Conservation (phyloP, 2,113 vertebrate genomes). For the Platanista minor region DNA sequence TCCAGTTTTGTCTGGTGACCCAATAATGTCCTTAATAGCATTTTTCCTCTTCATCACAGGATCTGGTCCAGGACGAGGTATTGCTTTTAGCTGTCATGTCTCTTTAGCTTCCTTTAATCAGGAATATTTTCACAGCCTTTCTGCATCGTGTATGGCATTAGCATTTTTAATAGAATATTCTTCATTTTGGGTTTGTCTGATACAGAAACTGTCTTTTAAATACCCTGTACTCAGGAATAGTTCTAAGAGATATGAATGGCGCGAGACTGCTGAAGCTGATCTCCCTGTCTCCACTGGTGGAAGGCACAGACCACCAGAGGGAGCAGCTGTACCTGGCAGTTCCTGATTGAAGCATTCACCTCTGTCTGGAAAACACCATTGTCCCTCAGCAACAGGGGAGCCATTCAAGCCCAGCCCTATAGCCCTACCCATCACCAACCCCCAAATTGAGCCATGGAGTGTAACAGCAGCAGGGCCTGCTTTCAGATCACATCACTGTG, state of each 20-base stretch:
- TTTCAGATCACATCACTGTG: neutral
- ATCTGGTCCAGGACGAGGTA: conserved; percentile 13
- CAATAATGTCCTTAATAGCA: neutral
- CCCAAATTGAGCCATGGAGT: neutral
- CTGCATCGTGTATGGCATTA: conserved; percentile 8
- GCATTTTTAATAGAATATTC: conserved; percentile 28
- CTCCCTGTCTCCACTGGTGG: neutral
- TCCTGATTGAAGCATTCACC: neutral
- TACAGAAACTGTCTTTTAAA: conserved; percentile 43
- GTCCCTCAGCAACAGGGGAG: conserved; percentile 21
- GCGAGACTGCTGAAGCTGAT: neutral
- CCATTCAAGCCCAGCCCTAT: conserved; percentile 1
- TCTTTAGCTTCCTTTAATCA: neutral
- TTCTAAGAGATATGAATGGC: neutral
- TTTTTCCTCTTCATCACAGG: neutral
- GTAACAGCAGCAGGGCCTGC: neutral
- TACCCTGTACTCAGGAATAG: neutral
- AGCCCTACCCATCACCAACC: neutral
- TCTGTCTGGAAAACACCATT: conserved; percentile 30
- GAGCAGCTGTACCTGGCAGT: conserved; percentile 38
- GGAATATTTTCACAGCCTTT: neutral
- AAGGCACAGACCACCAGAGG: conserved; percentile 57
- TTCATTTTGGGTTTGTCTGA: neutral
- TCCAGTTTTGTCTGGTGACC: neutral
- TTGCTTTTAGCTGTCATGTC: neutral